Evolutionary conservation across 2,888 invertebrate species (phyloP), one percentile per base, ranked within the genome.

Genomic region (Ichneumoninae sp.): DNA sequence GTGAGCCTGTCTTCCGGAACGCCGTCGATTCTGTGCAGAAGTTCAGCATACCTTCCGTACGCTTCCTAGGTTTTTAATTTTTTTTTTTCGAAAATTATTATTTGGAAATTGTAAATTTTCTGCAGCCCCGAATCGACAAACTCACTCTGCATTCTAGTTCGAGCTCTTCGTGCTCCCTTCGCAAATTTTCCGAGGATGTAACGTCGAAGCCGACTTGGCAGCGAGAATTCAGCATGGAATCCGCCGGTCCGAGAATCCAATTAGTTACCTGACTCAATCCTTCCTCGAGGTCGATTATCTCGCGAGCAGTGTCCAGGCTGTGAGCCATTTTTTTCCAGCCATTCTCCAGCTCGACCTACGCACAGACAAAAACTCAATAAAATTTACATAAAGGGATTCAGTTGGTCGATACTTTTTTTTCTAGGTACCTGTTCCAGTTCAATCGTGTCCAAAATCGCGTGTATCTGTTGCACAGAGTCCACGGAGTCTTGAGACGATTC

Each of bases 201-300:
- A 96, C 95, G 90, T 97, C 96, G 90, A 96, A 96, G 6, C 97
- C 97, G 57, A 97, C 96, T 90, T 96, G 96, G 86, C 95, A 95
- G 89, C 96, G 96, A 0, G 96, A 95, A 88, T 96, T 96, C 70
- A 97, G 94, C 94, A 97, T 95, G 88, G 95, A 95, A 92, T 97
- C 97, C 1, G 97, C 97, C 71, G 96, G 96, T 50, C 96, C 96
- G 73, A 97, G 93, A 81, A 97, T 96, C 97, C 97, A 97, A 90
- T 96, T 96, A 26, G 96, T 96, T 50, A 97, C 97, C 93, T 95
- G 95, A n/a, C 95, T 95, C 84, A 96, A 95, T 50, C 96, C 96
- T 89, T 95, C 95, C 88, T 96, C 96, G 54, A 96, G 93, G 50
- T 94, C 94, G 80, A 94, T 94, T 85, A 96, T 94, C 90, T 96